These are phyloP conservation scores for Andrena hattorfiana DNA, from an alignment of 2,888 invertebrate species.

Conservation along the genomic window DNA sequence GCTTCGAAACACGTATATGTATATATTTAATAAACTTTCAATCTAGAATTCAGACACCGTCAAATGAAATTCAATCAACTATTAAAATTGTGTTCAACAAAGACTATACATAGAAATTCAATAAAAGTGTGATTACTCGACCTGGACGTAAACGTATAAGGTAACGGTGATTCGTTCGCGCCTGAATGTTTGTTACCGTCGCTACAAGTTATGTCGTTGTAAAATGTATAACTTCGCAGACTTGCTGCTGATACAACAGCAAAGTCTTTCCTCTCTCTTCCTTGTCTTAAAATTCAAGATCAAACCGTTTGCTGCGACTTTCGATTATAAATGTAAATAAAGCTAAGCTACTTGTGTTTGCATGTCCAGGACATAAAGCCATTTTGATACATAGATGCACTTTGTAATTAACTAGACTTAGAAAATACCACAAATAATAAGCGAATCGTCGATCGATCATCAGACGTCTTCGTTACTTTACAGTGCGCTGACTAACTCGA, in stretches of 20 bases:
- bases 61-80: constrained; percentile 10
- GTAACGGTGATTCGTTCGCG: not conserved
- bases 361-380: constrained; percentile 28
- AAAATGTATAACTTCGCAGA: constrained; percentile 3
- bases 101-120: not conserved
- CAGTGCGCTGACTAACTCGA: constrained; percentile 65
- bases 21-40: constrained; percentile 13
- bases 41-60: not conserved
- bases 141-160: constrained; percentile 5
- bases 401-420: constrained; percentile 16
- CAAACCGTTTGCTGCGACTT: not conserved
- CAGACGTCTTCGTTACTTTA: constrained; percentile 70
- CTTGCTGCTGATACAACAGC: constrained; percentile 1
- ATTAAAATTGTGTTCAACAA: constrained; percentile 3
- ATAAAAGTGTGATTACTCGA: constrained; percentile 3
- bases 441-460: constrained; percentile 39
- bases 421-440: constrained; percentile 38
- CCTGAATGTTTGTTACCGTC: not conserved
- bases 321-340: constrained; percentile 7
- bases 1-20: constrained; percentile 8
- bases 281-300: not conserved
- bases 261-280: not conserved
- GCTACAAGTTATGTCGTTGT: not conserved
- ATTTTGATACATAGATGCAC: constrained; percentile 14
- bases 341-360: constrained; percentile 14